Evolutionary conservation across 2,888 invertebrate genomes (phyloP).

Genomic region (Stenodema calcarata): DNA sequence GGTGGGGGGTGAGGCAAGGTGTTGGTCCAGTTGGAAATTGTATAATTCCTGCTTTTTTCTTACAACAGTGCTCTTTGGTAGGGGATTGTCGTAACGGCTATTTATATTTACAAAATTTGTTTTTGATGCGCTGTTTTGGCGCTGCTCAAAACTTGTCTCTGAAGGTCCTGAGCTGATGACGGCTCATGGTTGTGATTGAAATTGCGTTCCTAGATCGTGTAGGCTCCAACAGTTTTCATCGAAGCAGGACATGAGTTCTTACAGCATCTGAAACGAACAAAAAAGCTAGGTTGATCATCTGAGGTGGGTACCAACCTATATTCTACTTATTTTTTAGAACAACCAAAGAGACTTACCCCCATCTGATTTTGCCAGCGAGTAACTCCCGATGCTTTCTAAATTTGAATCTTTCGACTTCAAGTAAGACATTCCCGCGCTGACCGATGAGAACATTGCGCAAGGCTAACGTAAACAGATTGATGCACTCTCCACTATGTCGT

Average conservation of each 20-base stretch:
- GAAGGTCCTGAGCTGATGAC: background rate
- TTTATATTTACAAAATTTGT: too few relatives aligned
- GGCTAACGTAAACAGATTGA: background rate
- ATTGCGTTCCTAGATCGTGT: background rate
- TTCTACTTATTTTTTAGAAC: too few relatives aligned
- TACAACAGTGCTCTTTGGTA: too few relatives aligned
- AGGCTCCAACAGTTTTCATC: background rate
- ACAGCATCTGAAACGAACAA: background rate
- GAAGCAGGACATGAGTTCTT: background rate
- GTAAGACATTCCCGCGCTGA: background rate
- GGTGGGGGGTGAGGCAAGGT: too few relatives aligned
- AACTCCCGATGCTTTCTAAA: background rate
- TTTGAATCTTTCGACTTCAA: slow-evolving; percentile 13
- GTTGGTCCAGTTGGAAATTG: too few relatives aligned
- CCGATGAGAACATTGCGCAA: background rate
- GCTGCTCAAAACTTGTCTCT: background rate
- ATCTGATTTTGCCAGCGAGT: background rate
- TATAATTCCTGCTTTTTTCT: too few relatives aligned
- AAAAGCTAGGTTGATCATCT: too few relatives aligned
- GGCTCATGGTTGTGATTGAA: slow-evolving; percentile 10
- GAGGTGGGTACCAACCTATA: too few relatives aligned
- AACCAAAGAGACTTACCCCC: background rate
- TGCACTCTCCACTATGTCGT: too few relatives aligned
- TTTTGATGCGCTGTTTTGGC: too few relatives aligned
- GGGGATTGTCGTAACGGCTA: too few relatives aligned